Conservation (phyloP, 2,113 vertebrate genomes). For the Emydocephalus ijimae region DNA sequence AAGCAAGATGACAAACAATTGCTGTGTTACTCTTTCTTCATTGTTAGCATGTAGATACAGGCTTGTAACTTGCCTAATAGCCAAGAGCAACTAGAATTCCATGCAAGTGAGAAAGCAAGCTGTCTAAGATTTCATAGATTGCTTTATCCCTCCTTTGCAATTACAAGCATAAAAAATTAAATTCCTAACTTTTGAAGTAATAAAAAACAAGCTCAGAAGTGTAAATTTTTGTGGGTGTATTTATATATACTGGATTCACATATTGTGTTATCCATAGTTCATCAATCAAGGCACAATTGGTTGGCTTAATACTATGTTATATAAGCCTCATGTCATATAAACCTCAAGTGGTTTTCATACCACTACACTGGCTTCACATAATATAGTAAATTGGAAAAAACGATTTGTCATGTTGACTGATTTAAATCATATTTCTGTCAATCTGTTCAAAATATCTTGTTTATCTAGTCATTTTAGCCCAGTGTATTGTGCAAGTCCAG, state of each 20-base stretch:
- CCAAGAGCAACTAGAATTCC: neutral
- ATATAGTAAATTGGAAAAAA: neutral
- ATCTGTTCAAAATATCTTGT: neutral
- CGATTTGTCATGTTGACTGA: neutral
- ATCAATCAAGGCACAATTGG: neutral
- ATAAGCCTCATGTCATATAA: neutral
- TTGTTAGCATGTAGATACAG: neutral
- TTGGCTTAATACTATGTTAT: neutral
- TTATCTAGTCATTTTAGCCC: neutral
- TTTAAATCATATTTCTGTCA: neutral
- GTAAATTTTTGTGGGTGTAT: neutral
- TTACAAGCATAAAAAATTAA: neutral
- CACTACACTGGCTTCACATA: neutral
- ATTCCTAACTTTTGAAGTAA: neutral
- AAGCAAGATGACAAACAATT: neutral
- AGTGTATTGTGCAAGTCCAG: neutral
- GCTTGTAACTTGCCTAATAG: neutral
- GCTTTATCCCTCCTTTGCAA: neutral
- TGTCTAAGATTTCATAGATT: neutral
- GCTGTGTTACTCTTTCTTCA: neutral
- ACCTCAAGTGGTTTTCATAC: neutral
- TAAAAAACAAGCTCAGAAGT: neutral
- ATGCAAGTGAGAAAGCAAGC: neutral
- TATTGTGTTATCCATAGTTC: neutral
- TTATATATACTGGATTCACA: neutral